Percentiles rank a stretch among this genome's conserved stretches.
phyloP scores from a whole-genome alignment of 2,797 vertebrate genomes.

The Eurystomus glaucurus region DNA sequence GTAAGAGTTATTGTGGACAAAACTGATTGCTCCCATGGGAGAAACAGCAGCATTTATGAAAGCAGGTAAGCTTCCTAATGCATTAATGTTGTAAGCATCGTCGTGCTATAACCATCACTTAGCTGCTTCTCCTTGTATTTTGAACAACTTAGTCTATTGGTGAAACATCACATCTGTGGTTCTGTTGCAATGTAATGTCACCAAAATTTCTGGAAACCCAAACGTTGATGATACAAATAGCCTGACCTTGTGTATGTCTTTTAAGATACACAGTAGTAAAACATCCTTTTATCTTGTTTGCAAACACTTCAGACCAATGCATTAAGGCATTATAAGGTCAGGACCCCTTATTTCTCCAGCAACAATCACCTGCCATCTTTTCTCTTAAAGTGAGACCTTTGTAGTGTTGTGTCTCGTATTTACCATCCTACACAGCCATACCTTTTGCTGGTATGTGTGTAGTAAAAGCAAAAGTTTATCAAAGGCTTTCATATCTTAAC shows the following conservation, averaged over 20 bases:
- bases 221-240: background rate
- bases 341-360: background rate
- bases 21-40: background rate
- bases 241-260: background rate
- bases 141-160: background rate
- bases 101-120: background rate
- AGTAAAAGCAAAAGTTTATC: slow-evolving; percentile 29
- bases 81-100: background rate
- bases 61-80: background rate
- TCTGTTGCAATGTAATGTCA: background rate
- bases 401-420: background rate
- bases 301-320: background rate
- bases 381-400: background rate
- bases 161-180: background rate
- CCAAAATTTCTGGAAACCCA: background rate
- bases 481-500: slow-evolving; percentile 2
- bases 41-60: background rate
- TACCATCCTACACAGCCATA: background rate
- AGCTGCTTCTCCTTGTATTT: background rate
- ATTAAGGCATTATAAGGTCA: background rate
- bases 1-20: background rate
- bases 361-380: background rate
- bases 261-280: background rate
- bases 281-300: background rate
- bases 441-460: background rate